Evolutionary conservation across 2,113 vertebrate genomes (phyloP).

Genomic region (Catharus bicknelli): DNA sequence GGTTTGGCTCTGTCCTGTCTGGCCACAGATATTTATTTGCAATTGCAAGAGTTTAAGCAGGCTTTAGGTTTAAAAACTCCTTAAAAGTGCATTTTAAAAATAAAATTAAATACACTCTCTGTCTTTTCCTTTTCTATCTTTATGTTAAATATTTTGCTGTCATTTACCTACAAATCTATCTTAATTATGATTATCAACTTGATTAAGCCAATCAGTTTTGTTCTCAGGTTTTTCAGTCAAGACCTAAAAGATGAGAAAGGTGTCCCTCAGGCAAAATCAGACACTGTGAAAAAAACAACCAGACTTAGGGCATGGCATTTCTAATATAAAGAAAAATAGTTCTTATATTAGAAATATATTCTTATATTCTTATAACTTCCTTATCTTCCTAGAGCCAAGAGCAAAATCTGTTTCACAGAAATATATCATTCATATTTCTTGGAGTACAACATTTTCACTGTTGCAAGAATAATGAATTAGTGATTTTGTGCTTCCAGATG

Average conservation of each 20-base stretch:
- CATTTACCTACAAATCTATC: neutral
- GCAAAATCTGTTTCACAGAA: neutral
- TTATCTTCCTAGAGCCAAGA: neutral
- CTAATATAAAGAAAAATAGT: neutral
- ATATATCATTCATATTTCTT: neutral
- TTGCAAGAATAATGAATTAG: neutral
- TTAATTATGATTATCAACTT: neutral
- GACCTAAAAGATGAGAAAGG: neutral
- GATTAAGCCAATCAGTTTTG: neutral
- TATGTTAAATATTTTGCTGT: neutral
- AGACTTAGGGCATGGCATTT: neutral
- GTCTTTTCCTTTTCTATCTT: neutral
- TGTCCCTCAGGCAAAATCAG: neutral
- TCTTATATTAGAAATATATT: no score
- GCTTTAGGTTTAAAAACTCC: neutral
- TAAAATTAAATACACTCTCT: neutral
- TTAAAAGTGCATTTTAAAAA: neutral
- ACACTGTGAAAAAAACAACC: fast-evolving
- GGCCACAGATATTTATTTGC: neutral
- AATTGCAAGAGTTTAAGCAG: neutral
- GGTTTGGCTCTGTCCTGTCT: neutral
- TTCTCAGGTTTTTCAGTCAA: neutral
- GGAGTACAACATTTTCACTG: neutral
- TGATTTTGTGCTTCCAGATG: neutral
- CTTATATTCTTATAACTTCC: neutral